Percentiles rank a stretch among this genome's conserved stretches.
Evolutionary conservation across 1,140 invertebrate genomes (phyloP).

Genomic region (Phocides pigmalion): DNA sequence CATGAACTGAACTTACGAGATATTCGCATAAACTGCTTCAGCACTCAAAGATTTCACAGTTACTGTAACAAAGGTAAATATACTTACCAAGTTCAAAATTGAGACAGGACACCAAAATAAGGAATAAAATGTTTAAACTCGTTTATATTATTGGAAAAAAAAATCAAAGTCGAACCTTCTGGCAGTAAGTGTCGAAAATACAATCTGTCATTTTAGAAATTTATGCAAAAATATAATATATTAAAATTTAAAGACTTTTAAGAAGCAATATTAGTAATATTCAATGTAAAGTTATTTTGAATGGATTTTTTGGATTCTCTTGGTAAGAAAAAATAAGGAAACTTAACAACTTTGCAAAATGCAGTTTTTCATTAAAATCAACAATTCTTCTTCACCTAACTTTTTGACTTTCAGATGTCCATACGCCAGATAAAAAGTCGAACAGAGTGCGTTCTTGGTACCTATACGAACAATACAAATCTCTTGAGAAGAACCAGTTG

Average conservation of each 20-base stretch:
- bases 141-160: too few relatives aligned
- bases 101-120: too few relatives aligned
- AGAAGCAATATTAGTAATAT: not conserved
- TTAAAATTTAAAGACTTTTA: constrained; percentile 11
- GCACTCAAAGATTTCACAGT: too few relatives aligned
- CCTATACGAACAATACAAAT: constrained; percentile 73
- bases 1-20: too few relatives aligned
- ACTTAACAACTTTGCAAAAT: too few relatives aligned
- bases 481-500: constrained; percentile 67
- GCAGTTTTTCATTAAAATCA: too few relatives aligned
- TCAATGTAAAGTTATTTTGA: constrained; percentile 9
- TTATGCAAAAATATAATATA: constrained; percentile 7
- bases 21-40: too few relatives aligned
- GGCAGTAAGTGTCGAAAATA: not conserved
- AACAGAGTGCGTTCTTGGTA: constrained; percentile 73
- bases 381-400: not conserved
- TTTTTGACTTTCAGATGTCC: constrained; percentile 52
- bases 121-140: too few relatives aligned
- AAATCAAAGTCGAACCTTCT: too few relatives aligned
- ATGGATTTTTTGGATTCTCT: constrained; percentile 64
- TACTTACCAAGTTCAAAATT: too few relatives aligned
- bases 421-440: constrained; percentile 56
- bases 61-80: too few relatives aligned
- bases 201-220: constrained; percentile 19
- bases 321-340: constrained; percentile 41